Evolutionary conservation across 2,113 vertebrate genomes (phyloP), one percentile per base, ranked within the genome.

Genomic region (Aspidoscelis tigris): DNA sequence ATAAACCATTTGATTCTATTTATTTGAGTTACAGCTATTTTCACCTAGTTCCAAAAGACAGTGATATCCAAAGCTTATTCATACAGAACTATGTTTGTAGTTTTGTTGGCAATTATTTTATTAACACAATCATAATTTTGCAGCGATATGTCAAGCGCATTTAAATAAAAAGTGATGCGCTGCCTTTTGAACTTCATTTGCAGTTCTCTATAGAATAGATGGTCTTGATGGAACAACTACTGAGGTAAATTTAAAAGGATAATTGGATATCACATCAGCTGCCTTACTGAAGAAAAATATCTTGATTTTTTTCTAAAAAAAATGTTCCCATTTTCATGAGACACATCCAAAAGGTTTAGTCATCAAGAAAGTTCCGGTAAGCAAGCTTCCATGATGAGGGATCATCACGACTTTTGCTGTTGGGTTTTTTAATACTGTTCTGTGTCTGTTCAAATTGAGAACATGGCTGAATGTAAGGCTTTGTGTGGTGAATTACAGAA

Each of bases 401-500:
- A 93, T 91, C 85, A 90, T 95, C 93, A 82, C 91, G 95, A 91
- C 88, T 88, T 90, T 92, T 94, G 84, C 93, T 94, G 50, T 84
- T 93, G 93, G 95, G 93, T 92, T 89, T 89, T 87, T 83, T 53
- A 41, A 87, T 92, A 87, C 90, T 0, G 21, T 84, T 81, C 10
- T 55, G 88, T 70, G 88, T 93, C 95, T 95, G 95, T 95, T 95
- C 94, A 95, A 95, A 96, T 94, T 91, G 87, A 95, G 94, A 87
- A 93, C 93, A 89, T 33, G 88, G 86, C 91, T 96, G 94, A 96
- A 96, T 96, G 95, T 96, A 93, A 94, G 84, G 85, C 92, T 93
- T 91, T 86, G 79, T 95, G 90, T 92, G 95, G 94, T 94, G 93
- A 95, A 93, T 93, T 92, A 94, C 89, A 94, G 94, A 96, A 95